Base-by-base conservation (phyloP, 2,888 invertebrate genomes). In the Heteromurus nitidus region DNA sequence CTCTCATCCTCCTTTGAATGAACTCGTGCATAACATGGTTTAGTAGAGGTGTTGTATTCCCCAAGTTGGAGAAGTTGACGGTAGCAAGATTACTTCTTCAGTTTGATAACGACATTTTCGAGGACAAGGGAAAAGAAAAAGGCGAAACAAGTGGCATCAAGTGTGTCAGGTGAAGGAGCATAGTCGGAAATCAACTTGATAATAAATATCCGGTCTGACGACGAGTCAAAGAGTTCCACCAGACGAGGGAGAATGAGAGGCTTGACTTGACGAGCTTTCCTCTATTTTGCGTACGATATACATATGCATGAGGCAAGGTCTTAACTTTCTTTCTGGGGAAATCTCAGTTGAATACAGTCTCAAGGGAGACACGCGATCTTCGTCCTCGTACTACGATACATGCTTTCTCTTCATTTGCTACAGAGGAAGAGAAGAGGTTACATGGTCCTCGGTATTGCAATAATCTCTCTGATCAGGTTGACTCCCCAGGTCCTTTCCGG, bases 291-390 rank as follows among this genome's bases (percentile, higher is more conserved):
- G 28, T 26, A 2, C 3, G n/a, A 16, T 44, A 44, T 44, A 65
- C 42, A 65, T 42, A 65, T 44, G 5, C 13, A 44, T 42, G 42
- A 65, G 65, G 36, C 2, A 44, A 30, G 65, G 22, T 2, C 18
- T 16, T 3, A 5, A 42, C 24, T 24, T 24, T 65, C 24, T 65
- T 65, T 28, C 65, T 44, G 9, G 65, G 44, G 44, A 65, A 65
- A 65, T 65, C 65, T 65, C 65, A 42, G 65, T 65, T 1, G 26
- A 44, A 22, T 42, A 18, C 13, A 11, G 9, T 65, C 65, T 44
- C 65, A 24, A 24, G 42, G 44, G 65, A 42, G 60, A 24, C 16
- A 18, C n/a, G n/a, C n/a, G 36, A 62, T 62, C 62, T 24, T 62
- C 26, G 11, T 62, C 30, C 28, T 58, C 53, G 53, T 53, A n/a